Percentiles rank a stretch among this genome's conserved stretches.
Conservation (phyloP, 2,113 vertebrate species). For the Phalacrocorax pelagicus region DNA sequence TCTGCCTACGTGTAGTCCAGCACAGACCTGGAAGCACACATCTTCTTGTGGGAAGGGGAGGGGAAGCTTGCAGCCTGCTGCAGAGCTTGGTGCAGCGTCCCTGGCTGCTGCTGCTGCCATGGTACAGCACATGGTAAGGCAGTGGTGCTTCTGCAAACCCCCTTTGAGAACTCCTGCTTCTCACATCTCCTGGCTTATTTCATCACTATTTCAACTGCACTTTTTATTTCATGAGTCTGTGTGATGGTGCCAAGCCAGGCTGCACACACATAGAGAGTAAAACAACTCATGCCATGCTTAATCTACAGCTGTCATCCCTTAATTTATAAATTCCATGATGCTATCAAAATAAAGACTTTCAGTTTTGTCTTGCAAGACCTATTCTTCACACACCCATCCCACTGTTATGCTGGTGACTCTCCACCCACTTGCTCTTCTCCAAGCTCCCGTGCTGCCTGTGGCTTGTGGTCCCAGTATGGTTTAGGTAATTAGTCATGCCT, state of each 20-base stretch:
- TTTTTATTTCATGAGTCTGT: not conserved
- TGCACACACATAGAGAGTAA: not conserved
- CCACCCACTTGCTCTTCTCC: constrained; percentile 12
- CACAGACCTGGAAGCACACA: not conserved
- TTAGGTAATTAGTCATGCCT: constrained; percentile 45
- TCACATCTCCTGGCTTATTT: not conserved
- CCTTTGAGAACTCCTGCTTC: not conserved
- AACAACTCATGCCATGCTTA: not conserved
- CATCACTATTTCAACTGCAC: not conserved
- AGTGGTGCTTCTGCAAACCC: not conserved
- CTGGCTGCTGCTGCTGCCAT: not conserved
- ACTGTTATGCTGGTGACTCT: not conserved
- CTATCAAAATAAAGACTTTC: constrained; percentile 40
- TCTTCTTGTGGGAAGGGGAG: not conserved
- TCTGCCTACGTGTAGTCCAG: not conserved
- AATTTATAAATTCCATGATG: constrained; percentile 45
- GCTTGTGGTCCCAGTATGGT: constrained; percentile 43
- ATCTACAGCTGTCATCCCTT: constrained; percentile 24
- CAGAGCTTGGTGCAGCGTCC: rapidly evolving
- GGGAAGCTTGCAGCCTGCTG: rapidly evolving
- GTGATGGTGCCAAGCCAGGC: not conserved
- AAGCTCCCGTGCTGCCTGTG: not conserved
- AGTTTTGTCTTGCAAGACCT: constrained; percentile 27
- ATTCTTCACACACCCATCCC: not conserved
- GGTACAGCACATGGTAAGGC: not conserved